phyloP scores from a whole-genome alignment of 2,888 invertebrate genomes.

The Ichneumoninae sp. region DNA sequence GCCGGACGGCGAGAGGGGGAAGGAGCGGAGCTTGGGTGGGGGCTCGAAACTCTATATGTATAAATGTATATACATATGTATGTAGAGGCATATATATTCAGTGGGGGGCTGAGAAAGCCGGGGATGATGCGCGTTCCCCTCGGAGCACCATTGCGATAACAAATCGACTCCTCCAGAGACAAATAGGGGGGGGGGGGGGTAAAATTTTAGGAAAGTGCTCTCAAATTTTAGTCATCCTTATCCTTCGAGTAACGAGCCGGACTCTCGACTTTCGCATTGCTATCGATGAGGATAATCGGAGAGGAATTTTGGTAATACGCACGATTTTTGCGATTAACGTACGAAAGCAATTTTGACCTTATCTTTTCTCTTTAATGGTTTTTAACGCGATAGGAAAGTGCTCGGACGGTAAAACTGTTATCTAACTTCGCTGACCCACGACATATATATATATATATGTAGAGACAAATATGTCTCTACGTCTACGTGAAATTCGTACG shows the following conservation, averaged over 20 bases:
- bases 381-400: too few species aligned
- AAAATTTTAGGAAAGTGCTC: conserved; percentile 11
- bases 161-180: neutral
- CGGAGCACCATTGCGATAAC: neutral
- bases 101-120: conserved; percentile 21
- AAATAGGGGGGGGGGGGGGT: neutral
- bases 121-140: neutral
- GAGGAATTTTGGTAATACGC: neutral
- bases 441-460: too few species aligned
- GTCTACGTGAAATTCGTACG: too few species aligned
- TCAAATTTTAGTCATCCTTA: conserved; percentile 7
- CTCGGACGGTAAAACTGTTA: too few species aligned
- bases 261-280: conserved; percentile 5
- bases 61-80: neutral
- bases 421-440: too few species aligned
- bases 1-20: conserved; percentile 5
- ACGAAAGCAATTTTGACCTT: too few species aligned
- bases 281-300: neutral
- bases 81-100: neutral
- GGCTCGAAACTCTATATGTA: neutral
- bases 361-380: too few species aligned
- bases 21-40: conserved; percentile 2
- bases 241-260: conserved; percentile 1
- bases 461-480: too few species aligned
- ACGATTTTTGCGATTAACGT: neutral